Evolutionary conservation across 2,113 vertebrate genomes (phyloP), one percentile per base, ranked within the genome.

Genomic region (Urocynchramus pylzowi): DNA sequence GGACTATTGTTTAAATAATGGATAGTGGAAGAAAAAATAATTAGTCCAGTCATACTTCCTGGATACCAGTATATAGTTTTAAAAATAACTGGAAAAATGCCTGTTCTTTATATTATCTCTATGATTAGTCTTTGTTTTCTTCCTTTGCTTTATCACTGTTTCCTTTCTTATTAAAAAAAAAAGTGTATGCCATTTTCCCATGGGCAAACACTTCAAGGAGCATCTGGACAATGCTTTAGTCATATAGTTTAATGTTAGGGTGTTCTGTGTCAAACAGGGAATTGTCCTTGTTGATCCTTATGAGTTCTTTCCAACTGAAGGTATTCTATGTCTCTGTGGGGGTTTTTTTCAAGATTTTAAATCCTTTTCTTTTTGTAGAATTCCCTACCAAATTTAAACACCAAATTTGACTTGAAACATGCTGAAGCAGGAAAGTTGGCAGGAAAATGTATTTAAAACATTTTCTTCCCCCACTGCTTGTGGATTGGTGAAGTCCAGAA

Each of bases 141-240:
- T 90, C 74, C 90, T 90, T 78, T 56, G 31, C 4, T 85, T 95
- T 95, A 95, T 93, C 84, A 73, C 27, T 64, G 15, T 64, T 95
- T 88, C 82, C 88, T 95, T 95, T 89, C 57, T 73, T 87, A 73
- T n/a, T 54, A n/a, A 61, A 16, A 63, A 71, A 71, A 59, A 21
- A 69, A 21, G 5, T 4, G 23, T 16, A 19, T 22, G 52, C 23
- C 10, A 52, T 11, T 76, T 95, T 93, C 56, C 44, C 45, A 76
- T 45, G 28, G 69, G 13, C 4, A 54, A 78, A 60, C 35, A 45
- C 19, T 73, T 87, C 39, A 79, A 80, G 35, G 7, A 73, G 1
- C 7, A 8, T 37, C 22, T 41, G 45, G 9, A 75, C 0, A 1
- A 67, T 31, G 13, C 3, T 49, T n/a, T 54, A 49, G 39, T 80